Base-by-base conservation (phyloP, 2,113 vertebrate species). In the Hepsetus odoe region DNA sequence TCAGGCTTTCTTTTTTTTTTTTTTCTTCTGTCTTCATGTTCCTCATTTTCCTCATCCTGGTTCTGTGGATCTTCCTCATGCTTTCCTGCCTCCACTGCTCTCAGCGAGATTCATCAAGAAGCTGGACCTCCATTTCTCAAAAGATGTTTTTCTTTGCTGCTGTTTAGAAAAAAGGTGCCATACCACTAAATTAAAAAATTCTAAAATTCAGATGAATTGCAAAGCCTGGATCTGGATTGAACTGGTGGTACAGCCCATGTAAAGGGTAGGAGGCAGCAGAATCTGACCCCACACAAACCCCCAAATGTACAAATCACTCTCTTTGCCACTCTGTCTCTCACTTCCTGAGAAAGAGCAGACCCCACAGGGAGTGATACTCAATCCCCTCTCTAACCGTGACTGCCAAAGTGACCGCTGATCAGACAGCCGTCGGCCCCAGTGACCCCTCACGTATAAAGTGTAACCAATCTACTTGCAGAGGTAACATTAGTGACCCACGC, bases 361-460 rank as follows among this genome's bases (percentile, higher is more conserved):
- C 64, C 28, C 65, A 26, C 22, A 77, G 75, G 22, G 42, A 22
- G 28, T 16, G 18, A 16, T 20, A 59, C 14, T 13, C 28, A 22
- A 44, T 33, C 75, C 65, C 8, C 2, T 53, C 72, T 35, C 65
- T 30, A 18, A 53, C 28, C 5, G n/a, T 69, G 65, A 56, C 74
- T 10, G 40, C 49, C 33, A 66, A 30, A 14, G 16, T n/a, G n/a
- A n/a, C 26, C 20, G 12, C 26, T 22, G 74, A 40, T 74, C 72
- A 22, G 58, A 56, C 3, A 74, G 40, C 58, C 11, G 16, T 40
- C 20, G 51, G 28, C 20, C 40, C 42, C 20, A 24, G 26, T 51
- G 59, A 75, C 59, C 72, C 46, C 28, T 59, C 38, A 10, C 26
- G 42, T 33, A 5, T 49, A 40, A 51, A 76, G 74, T 10, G 20